A percentile compares a stretch with the other conserved stretches of the same genome.
These are phyloP conservation scores for Drosophila kurseongensis DNA, from an alignment of 1,140 invertebrate genomes.

Conservation along the genomic window DNA sequence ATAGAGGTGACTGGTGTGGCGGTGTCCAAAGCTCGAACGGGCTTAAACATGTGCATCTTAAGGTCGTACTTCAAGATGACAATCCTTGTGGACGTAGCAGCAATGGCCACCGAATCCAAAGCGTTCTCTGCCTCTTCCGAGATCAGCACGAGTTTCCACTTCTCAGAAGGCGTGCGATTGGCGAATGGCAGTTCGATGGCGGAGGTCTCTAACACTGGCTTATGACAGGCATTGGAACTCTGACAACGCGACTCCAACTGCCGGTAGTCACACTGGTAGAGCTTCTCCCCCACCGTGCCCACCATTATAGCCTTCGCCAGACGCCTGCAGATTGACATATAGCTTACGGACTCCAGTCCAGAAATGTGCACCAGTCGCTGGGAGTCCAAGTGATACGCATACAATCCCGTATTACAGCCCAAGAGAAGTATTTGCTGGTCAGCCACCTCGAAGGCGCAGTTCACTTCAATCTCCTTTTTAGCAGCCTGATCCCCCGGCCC, in stretches of 20 bases:
- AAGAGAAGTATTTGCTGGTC: constrained; percentile 71
- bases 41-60: constrained; percentile 86
- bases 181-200: constrained; percentile 84
- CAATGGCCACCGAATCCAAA: constrained; percentile 86
- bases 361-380: constrained; percentile 86
- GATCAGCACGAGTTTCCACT: constrained; percentile 80
- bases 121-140: constrained; percentile 76
- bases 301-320: constrained; percentile 89
- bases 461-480: constrained; percentile 60
- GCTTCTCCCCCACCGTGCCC: constrained; percentile 87
- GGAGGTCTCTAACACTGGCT: constrained; percentile 87
- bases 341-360: constrained; percentile 88
- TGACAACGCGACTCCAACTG: constrained; percentile 87
- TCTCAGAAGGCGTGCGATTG: constrained; percentile 70
- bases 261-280: constrained; percentile 88
- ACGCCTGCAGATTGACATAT: constrained; percentile 87
- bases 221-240: constrained; percentile 86
- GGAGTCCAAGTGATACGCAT: constrained; percentile 71
- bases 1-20: constrained; percentile 91
- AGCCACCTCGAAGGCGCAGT: constrained; percentile 75
- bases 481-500: constrained; percentile 4
- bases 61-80: constrained; percentile 85
- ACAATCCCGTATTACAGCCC: constrained; percentile 79
- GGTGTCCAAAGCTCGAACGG: constrained; percentile 88
- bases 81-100: constrained; percentile 89